These are phyloP conservation scores for Cryptoblepharus egeriae DNA, from an alignment of 2,797 vertebrate species.

Conservation along the genomic window DNA sequence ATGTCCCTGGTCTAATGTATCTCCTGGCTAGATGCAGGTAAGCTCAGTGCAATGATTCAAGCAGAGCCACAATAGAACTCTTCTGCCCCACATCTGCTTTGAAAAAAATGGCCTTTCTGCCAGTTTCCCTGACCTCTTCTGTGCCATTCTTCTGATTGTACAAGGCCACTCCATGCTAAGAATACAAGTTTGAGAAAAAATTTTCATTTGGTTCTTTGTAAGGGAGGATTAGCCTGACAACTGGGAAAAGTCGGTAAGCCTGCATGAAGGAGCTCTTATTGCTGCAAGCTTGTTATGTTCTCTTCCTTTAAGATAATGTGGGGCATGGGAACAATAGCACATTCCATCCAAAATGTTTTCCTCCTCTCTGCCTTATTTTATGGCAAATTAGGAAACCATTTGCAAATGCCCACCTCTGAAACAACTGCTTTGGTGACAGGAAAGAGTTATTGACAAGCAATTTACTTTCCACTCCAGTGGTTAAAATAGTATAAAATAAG, in stretches of 20 bases:
- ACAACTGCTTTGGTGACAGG: slow-evolving; percentile 38
- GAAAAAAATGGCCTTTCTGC: background rate
- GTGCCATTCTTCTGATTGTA: background rate
- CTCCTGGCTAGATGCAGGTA: no score
- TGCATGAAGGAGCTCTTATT: slow-evolving; percentile 17
- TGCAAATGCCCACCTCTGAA: slow-evolving; percentile 43
- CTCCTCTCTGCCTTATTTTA: slow-evolving; percentile 49
- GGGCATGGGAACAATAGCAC: background rate
- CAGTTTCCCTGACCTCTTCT: background rate
- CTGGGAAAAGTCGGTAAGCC: slow-evolving; percentile 18
- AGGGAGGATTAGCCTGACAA: slow-evolving; percentile 4
- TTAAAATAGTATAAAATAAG: slow-evolving; percentile 52
- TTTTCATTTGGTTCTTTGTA: slow-evolving; percentile 15
- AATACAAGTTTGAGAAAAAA: background rate
- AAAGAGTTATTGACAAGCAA: slow-evolving; percentile 47
- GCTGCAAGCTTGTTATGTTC: slow-evolving; percentile 19
- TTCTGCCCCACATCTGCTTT: background rate
- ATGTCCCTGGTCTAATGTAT: no score
- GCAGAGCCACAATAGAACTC: no score
- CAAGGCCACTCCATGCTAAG: background rate
- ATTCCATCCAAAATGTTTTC: slow-evolving; percentile 41
- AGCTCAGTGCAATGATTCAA: no score
- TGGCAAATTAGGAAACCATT: slow-evolving; percentile 48
- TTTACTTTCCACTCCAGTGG: slow-evolving; percentile 53
- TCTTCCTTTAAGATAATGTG: slow-evolving; percentile 52